Evolutionary conservation across 2,888 invertebrate species (phyloP).

Genomic region (Andrena trimmerana): DNA sequence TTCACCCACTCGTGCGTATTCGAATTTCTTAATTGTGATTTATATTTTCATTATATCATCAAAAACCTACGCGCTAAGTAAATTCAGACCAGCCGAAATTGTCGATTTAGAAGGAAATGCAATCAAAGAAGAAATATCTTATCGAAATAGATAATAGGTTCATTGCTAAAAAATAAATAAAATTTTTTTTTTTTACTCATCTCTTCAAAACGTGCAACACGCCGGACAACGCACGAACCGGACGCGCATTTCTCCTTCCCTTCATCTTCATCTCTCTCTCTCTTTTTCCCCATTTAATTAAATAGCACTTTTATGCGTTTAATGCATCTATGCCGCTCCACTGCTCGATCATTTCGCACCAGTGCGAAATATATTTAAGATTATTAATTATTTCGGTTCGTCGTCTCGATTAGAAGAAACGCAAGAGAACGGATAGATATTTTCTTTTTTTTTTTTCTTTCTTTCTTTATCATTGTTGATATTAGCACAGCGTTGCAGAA

Average conservation of each 20-base stretch:
- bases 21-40: slow-evolving; percentile 69
- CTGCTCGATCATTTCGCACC: slow-evolving; percentile 65
- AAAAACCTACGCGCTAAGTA: slow-evolving; percentile 80
- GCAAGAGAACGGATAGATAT: slow-evolving; percentile 68
- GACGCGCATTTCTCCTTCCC: slow-evolving; percentile 39
- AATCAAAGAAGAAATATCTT: slow-evolving; percentile 74
- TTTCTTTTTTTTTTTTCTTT: slow-evolving; percentile 11
- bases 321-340: slow-evolving; percentile 59
- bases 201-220: slow-evolving; percentile 55
- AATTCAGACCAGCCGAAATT: slow-evolving; percentile 85
- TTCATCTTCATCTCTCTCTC: slow-evolving; percentile 33
- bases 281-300: slow-evolving; percentile 65
- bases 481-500: slow-evolving; percentile 80
- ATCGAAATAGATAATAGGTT: slow-evolving; percentile 78
- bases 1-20: slow-evolving; percentile 63
- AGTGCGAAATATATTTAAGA: slow-evolving; percentile 64
- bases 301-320: slow-evolving; percentile 77
- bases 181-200: slow-evolving; percentile 74
- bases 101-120: slow-evolving; percentile 76
- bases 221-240: slow-evolving; percentile 63
- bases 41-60: slow-evolving; percentile 69
- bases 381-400: slow-evolving; percentile 52
- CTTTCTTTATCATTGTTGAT: slow-evolving; percentile 72
- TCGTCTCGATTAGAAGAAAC: slow-evolving; percentile 61
- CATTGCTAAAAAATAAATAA: slow-evolving; percentile 82